A percentile compares a stretch with the other conserved stretches of the same genome.
Conservation (phyloP, 2,113 vertebrate genomes). For the Vulpes ferrilata region DNA sequence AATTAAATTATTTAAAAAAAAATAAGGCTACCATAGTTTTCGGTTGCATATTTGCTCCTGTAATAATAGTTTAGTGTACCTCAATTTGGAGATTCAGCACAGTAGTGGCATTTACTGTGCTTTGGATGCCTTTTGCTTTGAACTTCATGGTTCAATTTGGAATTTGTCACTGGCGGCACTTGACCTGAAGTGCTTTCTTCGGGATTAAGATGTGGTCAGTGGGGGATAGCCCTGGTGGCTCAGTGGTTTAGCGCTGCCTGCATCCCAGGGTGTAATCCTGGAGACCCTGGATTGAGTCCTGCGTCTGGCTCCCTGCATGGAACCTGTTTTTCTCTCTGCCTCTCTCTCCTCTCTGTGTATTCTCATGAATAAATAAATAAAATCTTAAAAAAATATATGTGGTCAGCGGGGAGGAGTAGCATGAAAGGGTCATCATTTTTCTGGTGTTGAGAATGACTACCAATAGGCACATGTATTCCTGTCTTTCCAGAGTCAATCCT, state of each 20-base stretch:
- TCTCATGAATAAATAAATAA: no score
- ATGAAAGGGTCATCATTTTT: background rate
- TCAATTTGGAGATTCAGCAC: background rate
- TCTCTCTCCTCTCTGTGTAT: no score
- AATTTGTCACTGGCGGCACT: background rate
- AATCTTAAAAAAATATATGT: no score
- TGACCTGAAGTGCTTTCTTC: background rate
- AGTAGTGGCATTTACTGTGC: background rate
- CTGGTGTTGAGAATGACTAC: background rate
- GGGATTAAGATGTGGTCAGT: background rate
- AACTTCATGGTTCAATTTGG: background rate
- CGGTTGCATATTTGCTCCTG: background rate
- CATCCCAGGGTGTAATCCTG: no score
- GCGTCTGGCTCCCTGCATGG: no score
- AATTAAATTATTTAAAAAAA: constrained; percentile 35
- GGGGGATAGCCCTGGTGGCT: no score
- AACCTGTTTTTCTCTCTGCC: no score
- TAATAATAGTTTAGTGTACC: background rate
- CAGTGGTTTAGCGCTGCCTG: no score
- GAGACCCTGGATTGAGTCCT: no score
- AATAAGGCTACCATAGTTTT: background rate
- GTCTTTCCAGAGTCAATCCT: background rate
- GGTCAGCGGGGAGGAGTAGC: background rate
- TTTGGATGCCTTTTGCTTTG: constrained; percentile 60
- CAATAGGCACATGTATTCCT: background rate